Percentiles rank a stretch among this genome's conserved stretches.
These are phyloP conservation scores for Galerucella pusilla DNA, from an alignment of 2,888 invertebrate species.

Conservation along the genomic window DNA sequence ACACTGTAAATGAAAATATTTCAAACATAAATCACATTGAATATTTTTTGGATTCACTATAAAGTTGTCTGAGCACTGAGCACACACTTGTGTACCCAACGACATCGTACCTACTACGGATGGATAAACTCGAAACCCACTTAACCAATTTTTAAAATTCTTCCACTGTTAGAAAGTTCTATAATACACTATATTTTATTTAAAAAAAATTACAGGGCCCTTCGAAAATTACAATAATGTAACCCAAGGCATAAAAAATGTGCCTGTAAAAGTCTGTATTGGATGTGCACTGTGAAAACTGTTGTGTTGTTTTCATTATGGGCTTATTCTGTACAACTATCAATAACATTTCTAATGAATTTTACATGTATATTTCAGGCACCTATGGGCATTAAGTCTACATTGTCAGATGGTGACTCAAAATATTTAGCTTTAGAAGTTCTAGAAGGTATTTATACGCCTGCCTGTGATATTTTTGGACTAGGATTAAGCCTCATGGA, in stretches of 20 bases:
- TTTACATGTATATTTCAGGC: constrained; percentile 42
- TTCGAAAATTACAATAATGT: too few relatives aligned
- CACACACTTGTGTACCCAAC: neutral
- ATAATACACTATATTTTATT: too few relatives aligned
- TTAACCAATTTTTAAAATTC: too few relatives aligned
- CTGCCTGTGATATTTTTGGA: constrained; percentile 80
- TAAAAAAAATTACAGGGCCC: too few relatives aligned
- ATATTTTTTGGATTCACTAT: constrained; percentile 23
- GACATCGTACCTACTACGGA: too few relatives aligned
- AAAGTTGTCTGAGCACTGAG: constrained; percentile 22
- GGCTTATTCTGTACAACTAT: too few relatives aligned
- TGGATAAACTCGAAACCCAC: too few relatives aligned
- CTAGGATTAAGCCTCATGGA: constrained; percentile 80
- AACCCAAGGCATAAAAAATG: too few relatives aligned
- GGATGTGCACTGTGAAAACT: too few relatives aligned
- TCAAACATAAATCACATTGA: constrained; percentile 14
- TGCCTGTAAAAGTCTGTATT: too few relatives aligned
- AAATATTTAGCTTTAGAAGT: constrained; percentile 81
- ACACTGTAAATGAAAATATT: constrained; percentile 18
- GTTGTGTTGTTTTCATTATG: too few relatives aligned
- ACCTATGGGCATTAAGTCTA: constrained; percentile 48
- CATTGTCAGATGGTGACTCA: constrained; percentile 77
- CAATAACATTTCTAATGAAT: neutral
- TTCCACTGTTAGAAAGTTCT: too few relatives aligned
- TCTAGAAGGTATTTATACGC: constrained; percentile 71